Evolutionary conservation across 2,888 invertebrate genomes (phyloP), one percentile per base, ranked within the genome.

Genomic region (Macrophya annulata): DNA sequence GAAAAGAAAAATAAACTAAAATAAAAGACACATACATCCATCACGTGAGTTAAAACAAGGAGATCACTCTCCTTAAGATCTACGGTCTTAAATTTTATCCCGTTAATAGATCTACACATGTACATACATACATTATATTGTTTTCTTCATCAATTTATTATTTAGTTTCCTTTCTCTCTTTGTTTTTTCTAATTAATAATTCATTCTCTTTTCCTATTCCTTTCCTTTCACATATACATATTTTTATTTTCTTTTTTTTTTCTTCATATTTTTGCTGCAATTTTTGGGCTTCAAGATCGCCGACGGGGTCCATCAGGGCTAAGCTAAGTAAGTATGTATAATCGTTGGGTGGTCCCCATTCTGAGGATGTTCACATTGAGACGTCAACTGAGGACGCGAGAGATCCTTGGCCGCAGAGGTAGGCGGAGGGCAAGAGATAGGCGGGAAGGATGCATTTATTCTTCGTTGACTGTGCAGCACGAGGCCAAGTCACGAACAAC

Each of bases 261-360:
- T 12, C 10, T 48, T 12, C 12, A 6, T 48, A 9, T 12, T 48
- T 10, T 48, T 3, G 48, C 48, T 12, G 48, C 9, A 48, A 48
- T 48, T 48, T 48, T 12, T 9, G 48, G 48, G 48, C 10, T 4
- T 2, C n/a, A 3, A 9, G 62, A 62, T 8, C 31, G 31, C 31
- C 31, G 62, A 21, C 17, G n/a, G 62, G 62, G 62, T 62, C 31
- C 31, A 31, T 62, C 62, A 17, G 62, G n/a, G n/a, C n/a, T 17
- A 62, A 62, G 48, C 76, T 87, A 89, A 88, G 88, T 88, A 88
- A 87, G 31, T 43, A 62, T 48, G 43, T 48, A 62, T 83, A 83
- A 86, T 88, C 87, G 86, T 88, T 90, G 90, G 90, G 90, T 90
- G 90, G 90, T 90, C 90, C 90, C 90, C 90, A 86, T 87, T 88